Conservation (phyloP, 2,113 vertebrate genomes). For the Calyptommatus sinebrachiatus region DNA sequence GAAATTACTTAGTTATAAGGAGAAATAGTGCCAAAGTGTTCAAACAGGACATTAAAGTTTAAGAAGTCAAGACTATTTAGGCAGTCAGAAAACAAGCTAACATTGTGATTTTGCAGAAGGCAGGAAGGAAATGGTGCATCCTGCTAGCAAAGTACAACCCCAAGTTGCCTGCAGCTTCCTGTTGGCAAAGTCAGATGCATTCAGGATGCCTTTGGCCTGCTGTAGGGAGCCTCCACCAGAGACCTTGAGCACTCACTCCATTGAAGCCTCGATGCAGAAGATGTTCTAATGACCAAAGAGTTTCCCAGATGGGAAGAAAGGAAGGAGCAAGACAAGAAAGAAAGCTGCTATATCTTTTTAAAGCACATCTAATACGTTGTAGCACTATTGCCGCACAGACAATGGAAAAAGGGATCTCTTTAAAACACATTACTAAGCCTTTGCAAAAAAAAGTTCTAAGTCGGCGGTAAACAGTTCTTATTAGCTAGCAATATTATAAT, state of each 20-base stretch:
- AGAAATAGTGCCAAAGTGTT: background rate
- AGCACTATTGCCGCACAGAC: no score
- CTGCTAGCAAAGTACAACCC: background rate
- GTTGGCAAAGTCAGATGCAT: background rate
- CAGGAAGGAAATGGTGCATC: background rate
- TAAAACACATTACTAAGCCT: no score
- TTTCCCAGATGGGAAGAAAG: background rate
- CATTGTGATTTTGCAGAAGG: background rate
- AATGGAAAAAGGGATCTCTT: no score
- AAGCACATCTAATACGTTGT: background rate
- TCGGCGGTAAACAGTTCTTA: no score
- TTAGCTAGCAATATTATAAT: no score
- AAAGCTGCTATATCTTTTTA: background rate
- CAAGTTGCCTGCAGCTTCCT: background rate
- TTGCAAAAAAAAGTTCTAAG: no score
- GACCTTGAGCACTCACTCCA: background rate
- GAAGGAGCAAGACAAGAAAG: background rate
- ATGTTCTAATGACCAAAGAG: background rate
- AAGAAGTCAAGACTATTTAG: background rate
- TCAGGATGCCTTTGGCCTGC: background rate
- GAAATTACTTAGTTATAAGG: background rate
- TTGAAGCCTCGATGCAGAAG: background rate
- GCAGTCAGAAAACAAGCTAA: accelerated
- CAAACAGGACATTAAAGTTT: background rate
- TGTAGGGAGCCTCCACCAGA: accelerated